Evolutionary conservation across 2,113 vertebrate species (phyloP).

Genomic region (Brevimyrus niger): DNA sequence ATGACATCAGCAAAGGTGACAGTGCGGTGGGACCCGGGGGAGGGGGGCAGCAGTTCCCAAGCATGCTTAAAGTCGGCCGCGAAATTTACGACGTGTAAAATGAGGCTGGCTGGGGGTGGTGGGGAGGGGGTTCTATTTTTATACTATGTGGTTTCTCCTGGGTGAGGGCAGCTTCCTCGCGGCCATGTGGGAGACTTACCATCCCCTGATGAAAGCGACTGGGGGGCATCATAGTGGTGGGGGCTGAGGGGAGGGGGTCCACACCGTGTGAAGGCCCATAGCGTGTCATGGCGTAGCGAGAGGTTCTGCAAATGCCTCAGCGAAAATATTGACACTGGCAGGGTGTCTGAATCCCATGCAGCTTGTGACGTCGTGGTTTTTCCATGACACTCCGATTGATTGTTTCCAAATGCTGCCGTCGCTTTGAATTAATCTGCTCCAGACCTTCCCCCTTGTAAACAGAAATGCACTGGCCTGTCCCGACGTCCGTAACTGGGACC

Average conservation of each 20-base stretch:
- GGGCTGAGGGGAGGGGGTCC: not conserved
- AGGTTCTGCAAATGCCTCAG: constrained; percentile 40
- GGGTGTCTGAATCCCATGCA: constrained; percentile 39
- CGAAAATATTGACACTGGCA: constrained; percentile 66
- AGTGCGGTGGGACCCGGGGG: not conserved
- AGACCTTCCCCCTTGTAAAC: constrained; percentile 59
- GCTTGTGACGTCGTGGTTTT: constrained; percentile 57
- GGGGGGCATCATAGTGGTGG: not conserved
- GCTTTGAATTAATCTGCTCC: constrained; percentile 55
- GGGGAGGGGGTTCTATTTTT: constrained; percentile 1
- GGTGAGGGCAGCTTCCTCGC: not conserved
- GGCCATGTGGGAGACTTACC: not conserved
- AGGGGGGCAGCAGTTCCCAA: not conserved
- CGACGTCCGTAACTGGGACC: constrained; percentile 5
- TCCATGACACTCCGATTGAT: constrained; percentile 67
- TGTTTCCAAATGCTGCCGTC: constrained; percentile 68
- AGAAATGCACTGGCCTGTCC: constrained; percentile 45
- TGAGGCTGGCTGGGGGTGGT: not conserved
- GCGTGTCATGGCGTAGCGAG: constrained; percentile 14
- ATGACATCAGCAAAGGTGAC: not conserved
- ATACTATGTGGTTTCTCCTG: not conserved
- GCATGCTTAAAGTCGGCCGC: not conserved
- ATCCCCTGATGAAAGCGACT: not conserved
- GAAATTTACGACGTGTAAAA: constrained; percentile 21
- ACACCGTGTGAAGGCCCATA: too few relatives aligned